Conservation (phyloP, 2,113 vertebrate genomes). For the Carassius gibelio region DNA sequence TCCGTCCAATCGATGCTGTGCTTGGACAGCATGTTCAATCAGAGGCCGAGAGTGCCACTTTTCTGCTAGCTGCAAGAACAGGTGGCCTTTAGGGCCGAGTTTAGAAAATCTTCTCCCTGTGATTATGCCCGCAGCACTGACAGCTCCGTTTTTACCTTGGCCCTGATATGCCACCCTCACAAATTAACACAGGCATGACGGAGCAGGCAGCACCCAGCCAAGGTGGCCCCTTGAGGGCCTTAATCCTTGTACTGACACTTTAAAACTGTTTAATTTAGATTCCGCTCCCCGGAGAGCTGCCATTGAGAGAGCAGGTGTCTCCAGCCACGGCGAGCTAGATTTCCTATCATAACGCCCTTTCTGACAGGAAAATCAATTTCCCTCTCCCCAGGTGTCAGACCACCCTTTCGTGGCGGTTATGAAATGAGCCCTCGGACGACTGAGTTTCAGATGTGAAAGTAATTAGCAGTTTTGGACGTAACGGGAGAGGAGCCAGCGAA, state of each 20-base stretch:
- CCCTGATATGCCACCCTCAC: slow-evolving; percentile 46
- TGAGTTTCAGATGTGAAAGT: slow-evolving; percentile 56
- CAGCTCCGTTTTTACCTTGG: slow-evolving; percentile 45
- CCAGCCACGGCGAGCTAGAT: slow-evolving; percentile 74
- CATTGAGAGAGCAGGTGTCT: slow-evolving; percentile 71
- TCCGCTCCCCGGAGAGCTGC: slow-evolving; percentile 50
- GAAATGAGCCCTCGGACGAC: slow-evolving; percentile 63
- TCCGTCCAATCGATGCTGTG: slow-evolving; percentile 52
- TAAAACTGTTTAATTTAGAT: slow-evolving; percentile 76
- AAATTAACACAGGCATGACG: slow-evolving; percentile 49
- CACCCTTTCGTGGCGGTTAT: slow-evolving; percentile 57
- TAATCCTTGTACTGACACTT: slow-evolving; percentile 68
- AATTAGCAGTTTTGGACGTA: slow-evolving; percentile 70
- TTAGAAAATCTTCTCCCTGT: slow-evolving; percentile 49
- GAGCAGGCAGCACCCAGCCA: slow-evolving; percentile 20
- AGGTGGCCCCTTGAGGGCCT: slow-evolving; percentile 14
- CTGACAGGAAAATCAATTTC: slow-evolving; percentile 81
- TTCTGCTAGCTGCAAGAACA: slow-evolving; percentile 40
- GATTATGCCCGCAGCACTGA: slow-evolving; percentile 39
- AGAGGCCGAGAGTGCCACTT: slow-evolving; percentile 37
- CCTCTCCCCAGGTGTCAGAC: slow-evolving; percentile 36
- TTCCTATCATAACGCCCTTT: slow-evolving; percentile 77
- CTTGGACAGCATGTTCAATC: slow-evolving; percentile 58
- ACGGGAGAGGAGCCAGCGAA: slow-evolving; percentile 55
- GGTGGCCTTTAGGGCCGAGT: slow-evolving; percentile 52